phyloP scores from a whole-genome alignment of 2,888 invertebrate genomes.

The Morinoia aosen region DNA sequence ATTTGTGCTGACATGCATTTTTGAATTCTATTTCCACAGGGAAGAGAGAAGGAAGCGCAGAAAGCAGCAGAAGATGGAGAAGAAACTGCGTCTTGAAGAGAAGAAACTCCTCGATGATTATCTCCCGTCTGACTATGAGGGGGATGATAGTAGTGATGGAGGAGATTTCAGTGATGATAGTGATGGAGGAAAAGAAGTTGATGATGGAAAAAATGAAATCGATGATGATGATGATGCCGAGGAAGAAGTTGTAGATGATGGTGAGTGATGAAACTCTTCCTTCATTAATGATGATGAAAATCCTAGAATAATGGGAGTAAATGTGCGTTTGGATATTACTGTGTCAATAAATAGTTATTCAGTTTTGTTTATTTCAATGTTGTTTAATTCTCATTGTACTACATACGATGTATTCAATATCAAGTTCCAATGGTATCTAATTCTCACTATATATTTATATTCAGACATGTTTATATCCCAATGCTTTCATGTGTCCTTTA shows the following conservation, averaged over 20 bases:
- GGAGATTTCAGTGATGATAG: neutral
- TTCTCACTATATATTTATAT: too few species aligned
- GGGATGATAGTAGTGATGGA: neutral
- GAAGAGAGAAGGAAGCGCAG: constrained; percentile 14
- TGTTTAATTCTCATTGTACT: too few species aligned
- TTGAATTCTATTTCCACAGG: neutral
- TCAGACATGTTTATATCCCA: too few species aligned
- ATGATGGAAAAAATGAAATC: neutral
- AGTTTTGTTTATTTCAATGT: too few species aligned
- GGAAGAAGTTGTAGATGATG: neutral
- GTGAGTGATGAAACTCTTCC: neutral
- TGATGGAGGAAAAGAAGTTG: constrained; percentile 70
- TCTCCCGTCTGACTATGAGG: constrained; percentile 50
- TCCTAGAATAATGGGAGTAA: neutral
- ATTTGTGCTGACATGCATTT: too few species aligned
- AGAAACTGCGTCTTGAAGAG: constrained; percentile 56
- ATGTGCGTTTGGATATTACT: too few species aligned
- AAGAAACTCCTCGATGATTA: constrained; percentile 54
- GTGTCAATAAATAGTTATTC: too few species aligned
- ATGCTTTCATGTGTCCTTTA: too few species aligned
- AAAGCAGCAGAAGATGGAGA: constrained; percentile 29
- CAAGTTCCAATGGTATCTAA: too few species aligned
- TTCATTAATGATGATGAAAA: neutral
- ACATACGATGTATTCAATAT: too few species aligned
- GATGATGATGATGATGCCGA: neutral